A percentile compares a stretch with the other conserved stretches of the same genome.
phyloP scores from a whole-genome alignment of 2,113 vertebrate genomes.

The Chloropsis hardwickii region DNA sequence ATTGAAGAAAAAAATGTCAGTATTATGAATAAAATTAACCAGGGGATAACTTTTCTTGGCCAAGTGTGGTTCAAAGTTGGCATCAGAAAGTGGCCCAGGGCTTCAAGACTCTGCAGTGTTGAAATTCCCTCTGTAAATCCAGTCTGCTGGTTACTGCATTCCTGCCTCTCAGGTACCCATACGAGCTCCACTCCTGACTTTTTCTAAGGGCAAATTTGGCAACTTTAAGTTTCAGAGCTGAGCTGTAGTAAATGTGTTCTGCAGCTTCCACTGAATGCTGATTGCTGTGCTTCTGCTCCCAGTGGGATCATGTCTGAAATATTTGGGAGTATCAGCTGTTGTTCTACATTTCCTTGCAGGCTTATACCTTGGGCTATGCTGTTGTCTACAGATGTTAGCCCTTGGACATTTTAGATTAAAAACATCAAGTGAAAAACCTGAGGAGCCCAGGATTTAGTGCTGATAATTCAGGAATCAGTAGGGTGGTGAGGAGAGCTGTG shows the following conservation, averaged over 20 bases:
- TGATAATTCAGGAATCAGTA: neutral
- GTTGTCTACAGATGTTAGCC: slow-evolving; percentile 9
- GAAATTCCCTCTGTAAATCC: neutral
- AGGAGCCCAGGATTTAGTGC: neutral
- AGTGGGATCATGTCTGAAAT: neutral
- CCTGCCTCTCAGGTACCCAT: neutral
- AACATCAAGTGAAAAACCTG: neutral
- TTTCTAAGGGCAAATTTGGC: neutral
- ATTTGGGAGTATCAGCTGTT: neutral
- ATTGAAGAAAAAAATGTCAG: neutral
- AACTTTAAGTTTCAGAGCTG: neutral
- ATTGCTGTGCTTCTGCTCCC: neutral
- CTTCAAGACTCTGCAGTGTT: neutral
- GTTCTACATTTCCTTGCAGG: neutral
- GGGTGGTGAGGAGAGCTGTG: neutral
- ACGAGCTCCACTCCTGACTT: neutral
- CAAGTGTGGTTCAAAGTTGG: neutral
- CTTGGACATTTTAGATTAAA: neutral
- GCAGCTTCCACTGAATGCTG: neutral
- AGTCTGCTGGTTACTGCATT: neutral
- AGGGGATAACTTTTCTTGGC: neutral
- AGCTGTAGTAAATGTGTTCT: neutral
- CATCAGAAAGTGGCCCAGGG: neutral
- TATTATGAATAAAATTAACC: neutral
- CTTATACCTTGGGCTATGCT: neutral